phyloP scores from a whole-genome alignment of 1,140 invertebrate species.

The Mya arenaria region DNA sequence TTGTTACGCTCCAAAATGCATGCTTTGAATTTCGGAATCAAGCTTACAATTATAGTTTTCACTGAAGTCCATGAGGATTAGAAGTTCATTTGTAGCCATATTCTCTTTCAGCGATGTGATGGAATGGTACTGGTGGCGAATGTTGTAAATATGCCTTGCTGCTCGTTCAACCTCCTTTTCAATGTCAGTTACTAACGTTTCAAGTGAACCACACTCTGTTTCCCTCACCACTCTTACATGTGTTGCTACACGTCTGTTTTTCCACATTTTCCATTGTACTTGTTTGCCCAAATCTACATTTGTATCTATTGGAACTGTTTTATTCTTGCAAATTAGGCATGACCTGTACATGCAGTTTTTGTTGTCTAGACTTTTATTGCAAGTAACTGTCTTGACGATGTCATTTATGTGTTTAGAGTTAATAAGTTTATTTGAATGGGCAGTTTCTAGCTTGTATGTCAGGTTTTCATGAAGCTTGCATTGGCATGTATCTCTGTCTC shows the following conservation, averaged over 20 bases:
- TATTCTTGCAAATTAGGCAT: background rate
- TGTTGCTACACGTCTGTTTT: background rate
- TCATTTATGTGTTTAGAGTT: background rate
- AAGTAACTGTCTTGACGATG: background rate
- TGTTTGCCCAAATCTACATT: background rate
- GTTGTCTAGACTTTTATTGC: background rate
- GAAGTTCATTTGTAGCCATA: background rate
- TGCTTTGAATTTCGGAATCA: slow-evolving; percentile 21
- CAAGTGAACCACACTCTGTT: background rate
- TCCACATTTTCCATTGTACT: background rate
- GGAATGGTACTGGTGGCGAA: background rate
- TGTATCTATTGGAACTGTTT: background rate
- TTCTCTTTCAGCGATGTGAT: slow-evolving; percentile 5
- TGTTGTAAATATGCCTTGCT: slow-evolving; percentile 6
- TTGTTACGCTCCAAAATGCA: background rate
- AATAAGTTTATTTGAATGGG: background rate
- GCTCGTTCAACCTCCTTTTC: background rate
- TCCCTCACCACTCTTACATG: background rate
- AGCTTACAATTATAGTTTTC: slow-evolving; percentile 26
- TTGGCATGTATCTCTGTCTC: slow-evolving; percentile 49
- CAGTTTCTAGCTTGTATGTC: background rate
- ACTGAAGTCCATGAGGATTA: slow-evolving; percentile 21
- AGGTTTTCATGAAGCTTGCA: slow-evolving; percentile 46
- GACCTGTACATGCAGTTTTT: slow-evolving; percentile 10
- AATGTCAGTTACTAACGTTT: background rate